Evolutionary conservation across 2,888 invertebrate species (phyloP).

Genomic region (Augiades crinisus): DNA sequence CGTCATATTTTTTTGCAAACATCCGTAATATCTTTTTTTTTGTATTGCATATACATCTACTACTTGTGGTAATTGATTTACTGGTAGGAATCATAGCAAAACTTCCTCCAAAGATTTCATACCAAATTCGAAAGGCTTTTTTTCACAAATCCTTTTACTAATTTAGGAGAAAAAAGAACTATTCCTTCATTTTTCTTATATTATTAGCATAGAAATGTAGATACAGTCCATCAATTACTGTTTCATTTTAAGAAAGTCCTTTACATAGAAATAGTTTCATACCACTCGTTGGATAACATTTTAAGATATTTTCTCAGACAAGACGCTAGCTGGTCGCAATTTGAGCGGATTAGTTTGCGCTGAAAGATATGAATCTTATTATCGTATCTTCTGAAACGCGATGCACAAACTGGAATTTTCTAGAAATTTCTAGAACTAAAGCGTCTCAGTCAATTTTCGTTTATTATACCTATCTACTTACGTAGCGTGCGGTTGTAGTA

Average conservation of each 20-base stretch:
- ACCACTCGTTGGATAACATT: too few relatives aligned
- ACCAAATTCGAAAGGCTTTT: too few relatives aligned
- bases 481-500: not conserved
- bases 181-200: too few relatives aligned
- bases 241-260: not conserved
- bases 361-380: constrained; percentile 2
- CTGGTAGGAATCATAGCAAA: too few relatives aligned
- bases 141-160: too few relatives aligned
- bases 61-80: too few relatives aligned
- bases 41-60: too few relatives aligned
- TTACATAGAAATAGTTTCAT: not conserved
- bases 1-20: too few relatives aligned
- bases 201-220: too few relatives aligned
- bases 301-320: constrained; percentile 10
- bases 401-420: not conserved
- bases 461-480: not conserved
- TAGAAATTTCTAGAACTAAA: not conserved
- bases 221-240: not conserved
- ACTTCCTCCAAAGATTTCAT: too few relatives aligned
- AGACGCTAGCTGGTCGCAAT: not conserved
- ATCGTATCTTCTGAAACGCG: constrained; percentile 1
- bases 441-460: not conserved
- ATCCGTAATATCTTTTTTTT: too few relatives aligned
- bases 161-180: too few relatives aligned
- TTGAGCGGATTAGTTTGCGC: constrained; percentile 8